These are phyloP conservation scores for Zosterops japonicus DNA, from an alignment of 2,113 vertebrate species.

Conservation along the genomic window DNA sequence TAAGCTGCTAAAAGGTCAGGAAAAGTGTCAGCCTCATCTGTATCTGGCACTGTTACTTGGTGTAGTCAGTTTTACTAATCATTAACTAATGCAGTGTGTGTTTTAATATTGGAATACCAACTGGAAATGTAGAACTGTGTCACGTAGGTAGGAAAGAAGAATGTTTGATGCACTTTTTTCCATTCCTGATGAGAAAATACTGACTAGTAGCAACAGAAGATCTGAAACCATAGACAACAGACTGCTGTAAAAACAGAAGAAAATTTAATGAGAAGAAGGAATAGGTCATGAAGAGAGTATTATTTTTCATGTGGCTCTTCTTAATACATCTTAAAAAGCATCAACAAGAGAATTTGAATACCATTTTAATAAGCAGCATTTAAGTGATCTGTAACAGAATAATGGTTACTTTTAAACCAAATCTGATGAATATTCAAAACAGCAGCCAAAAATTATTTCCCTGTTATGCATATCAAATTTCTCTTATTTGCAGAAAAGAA, in stretches of 20 bases:
- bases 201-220: neutral
- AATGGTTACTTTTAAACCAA: neutral
- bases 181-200: neutral
- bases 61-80: neutral
- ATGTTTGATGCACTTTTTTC: neutral
- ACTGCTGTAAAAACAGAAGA: neutral
- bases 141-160: neutral
- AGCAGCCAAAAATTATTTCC: neutral
- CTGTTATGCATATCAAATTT: neutral
- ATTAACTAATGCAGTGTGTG: neutral
- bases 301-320: neutral
- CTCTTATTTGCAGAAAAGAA: neutral
- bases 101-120: neutral
- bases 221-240: neutral
- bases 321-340: neutral
- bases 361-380: neutral
- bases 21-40: neutral
- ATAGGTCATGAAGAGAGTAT: neutral
- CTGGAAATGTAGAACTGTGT: neutral
- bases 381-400: neutral
- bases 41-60: neutral
- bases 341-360: neutral
- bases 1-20: neutral
- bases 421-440: neutral
- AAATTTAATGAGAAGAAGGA: neutral